Evolutionary conservation across 1,140 invertebrate species (phyloP).

Genomic region (Drosophila pallidifrons): DNA sequence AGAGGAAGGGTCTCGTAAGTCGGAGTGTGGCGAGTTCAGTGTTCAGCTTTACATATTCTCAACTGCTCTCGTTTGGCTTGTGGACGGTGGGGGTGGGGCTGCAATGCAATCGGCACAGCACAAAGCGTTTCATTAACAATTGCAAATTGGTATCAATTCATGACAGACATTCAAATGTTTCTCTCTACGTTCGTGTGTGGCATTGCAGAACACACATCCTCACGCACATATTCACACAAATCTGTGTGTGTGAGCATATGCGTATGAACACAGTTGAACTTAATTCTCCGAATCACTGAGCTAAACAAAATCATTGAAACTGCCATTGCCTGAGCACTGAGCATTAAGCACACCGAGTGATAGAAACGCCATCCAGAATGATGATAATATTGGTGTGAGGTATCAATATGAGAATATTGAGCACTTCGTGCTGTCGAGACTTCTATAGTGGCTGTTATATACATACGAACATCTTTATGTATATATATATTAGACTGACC

Average conservation of each 20-base stretch:
- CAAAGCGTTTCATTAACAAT: conserved; percentile 84
- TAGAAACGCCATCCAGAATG: neutral
- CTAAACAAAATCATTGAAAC: conserved; percentile 82
- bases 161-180: conserved; percentile 73
- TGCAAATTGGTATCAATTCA: conserved; percentile 82
- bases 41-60: conserved; percentile 16
- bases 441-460: conserved; percentile 10
- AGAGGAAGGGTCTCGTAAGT: neutral
- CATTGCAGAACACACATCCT: conserved; percentile 25
- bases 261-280: conserved; percentile 49
- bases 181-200: conserved; percentile 37
- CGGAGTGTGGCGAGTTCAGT: conserved; percentile 20
- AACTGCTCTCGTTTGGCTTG: conserved; percentile 38
- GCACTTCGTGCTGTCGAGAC: conserved; percentile 18
- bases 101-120: conserved; percentile 74
- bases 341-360: conserved; percentile 18
- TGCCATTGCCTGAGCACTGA: conserved; percentile 62
- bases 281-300: conserved; percentile 82
- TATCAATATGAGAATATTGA: conserved; percentile 38
- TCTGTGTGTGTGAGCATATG: conserved; percentile 19
- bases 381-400: conserved; percentile 16
- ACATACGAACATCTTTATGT: neutral
- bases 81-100: neutral
- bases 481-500: neutral
- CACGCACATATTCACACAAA: conserved; percentile 23